Percentiles rank a stretch among this genome's conserved stretches.
Evolutionary conservation across 2,797 vertebrate genomes (phyloP).

Genomic region (Stomatorhinus walkeri): DNA sequence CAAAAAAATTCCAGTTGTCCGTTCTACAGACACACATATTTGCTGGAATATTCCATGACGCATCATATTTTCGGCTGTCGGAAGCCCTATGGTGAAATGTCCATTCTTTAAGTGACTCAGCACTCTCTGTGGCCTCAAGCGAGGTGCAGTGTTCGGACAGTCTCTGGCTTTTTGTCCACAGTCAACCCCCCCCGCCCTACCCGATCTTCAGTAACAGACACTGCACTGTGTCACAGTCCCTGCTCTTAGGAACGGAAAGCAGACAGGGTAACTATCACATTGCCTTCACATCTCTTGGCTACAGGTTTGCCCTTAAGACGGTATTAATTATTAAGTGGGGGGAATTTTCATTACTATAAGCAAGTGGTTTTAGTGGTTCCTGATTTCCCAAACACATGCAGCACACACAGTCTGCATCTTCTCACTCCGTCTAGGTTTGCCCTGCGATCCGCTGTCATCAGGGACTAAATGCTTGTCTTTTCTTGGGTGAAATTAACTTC

Average conservation of each 20-base stretch:
- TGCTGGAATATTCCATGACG: background rate
- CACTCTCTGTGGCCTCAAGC: background rate
- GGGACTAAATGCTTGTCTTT: background rate
- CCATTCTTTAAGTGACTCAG: background rate
- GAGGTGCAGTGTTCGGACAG: background rate
- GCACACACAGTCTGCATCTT: background rate
- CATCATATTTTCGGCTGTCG: background rate
- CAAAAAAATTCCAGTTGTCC: background rate
- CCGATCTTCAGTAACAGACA: background rate
- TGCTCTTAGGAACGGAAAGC: background rate
- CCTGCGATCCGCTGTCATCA: background rate
- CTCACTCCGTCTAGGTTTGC: background rate
- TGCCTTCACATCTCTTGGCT: background rate
- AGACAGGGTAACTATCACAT: background rate
- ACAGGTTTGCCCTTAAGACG: background rate
- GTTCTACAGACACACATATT: background rate
- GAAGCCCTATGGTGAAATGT: background rate
- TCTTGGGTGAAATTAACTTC: background rate
- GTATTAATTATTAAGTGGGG: background rate
- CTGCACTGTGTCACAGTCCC: background rate
- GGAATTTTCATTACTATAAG: background rate
- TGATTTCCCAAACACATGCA: background rate
- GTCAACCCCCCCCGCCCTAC: background rate
- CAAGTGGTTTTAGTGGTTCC: background rate
- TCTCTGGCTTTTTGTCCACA: background rate